phyloP scores from a whole-genome alignment of 2,888 invertebrate genomes.

The Trichopoda pennipes region DNA sequence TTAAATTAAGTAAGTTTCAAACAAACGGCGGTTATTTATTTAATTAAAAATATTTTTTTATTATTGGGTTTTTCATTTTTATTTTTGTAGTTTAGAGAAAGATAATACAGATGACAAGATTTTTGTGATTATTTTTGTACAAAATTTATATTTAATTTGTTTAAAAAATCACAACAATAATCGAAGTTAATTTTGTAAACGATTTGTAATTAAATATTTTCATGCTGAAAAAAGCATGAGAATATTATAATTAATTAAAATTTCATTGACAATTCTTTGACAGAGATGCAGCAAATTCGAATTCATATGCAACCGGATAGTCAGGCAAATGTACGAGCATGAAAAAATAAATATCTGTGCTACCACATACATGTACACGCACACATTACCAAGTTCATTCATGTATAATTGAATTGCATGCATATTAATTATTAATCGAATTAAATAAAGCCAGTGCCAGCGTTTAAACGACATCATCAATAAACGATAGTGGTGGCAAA shows the following conservation, averaged over 20 bases:
- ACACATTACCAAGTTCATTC: too few relatives aligned
- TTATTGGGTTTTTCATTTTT: not conserved
- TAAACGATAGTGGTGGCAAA: not conserved
- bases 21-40: slow-evolving; percentile 38
- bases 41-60: slow-evolving; percentile 42
- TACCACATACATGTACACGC: not conserved
- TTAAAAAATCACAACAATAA: not conserved
- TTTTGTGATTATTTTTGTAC: not conserved
- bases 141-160: not conserved
- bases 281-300: not conserved
- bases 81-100: not conserved
- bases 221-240: not conserved
- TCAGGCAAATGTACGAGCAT: not conserved
- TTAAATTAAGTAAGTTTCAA: slow-evolving; percentile 30
- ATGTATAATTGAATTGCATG: slow-evolving; percentile 10
- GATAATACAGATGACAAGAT: not conserved
- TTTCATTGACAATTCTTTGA: slow-evolving; percentile 40
- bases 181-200: slow-evolving; percentile 12
- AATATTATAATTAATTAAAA: slow-evolving; percentile 44
- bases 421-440: not conserved
- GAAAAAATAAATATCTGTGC: slow-evolving; percentile 13
- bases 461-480: not conserved
- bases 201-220: slow-evolving; percentile 15
- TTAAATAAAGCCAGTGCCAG: not conserved
- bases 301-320: slow-evolving; percentile 11